Percentiles rank a stretch among this genome's conserved stretches.
These are phyloP conservation scores for Lepus townsendii DNA, from an alignment of 2,797 vertebrate species.

Conservation along the genomic window DNA sequence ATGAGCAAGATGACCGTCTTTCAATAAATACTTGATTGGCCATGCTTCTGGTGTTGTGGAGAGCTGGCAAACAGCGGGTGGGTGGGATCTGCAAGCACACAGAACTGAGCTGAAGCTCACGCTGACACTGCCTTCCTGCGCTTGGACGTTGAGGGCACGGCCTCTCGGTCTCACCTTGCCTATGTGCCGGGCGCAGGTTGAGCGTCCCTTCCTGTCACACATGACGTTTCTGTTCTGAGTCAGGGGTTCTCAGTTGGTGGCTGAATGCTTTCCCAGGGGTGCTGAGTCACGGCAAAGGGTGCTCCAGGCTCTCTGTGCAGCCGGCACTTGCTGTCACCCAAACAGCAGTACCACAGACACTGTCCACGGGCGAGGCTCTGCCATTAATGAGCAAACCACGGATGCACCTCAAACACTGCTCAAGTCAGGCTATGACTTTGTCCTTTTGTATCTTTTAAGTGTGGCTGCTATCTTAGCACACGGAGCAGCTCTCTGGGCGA, in stretches of 20 bases:
- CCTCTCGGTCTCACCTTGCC: conserved; percentile 3
- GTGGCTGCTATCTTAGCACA: background rate
- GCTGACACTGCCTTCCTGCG: background rate
- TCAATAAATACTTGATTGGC: conserved; percentile 61
- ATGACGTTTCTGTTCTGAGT: background rate
- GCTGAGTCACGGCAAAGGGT: background rate
- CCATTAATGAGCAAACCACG: background rate
- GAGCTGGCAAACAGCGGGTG: background rate
- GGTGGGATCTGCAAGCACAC: conserved; percentile 24
- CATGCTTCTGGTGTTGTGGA: conserved; percentile 7
- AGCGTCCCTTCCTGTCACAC: background rate
- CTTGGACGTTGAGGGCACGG: conserved; percentile 11
- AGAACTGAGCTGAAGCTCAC: conserved; percentile 4
- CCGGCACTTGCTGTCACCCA: background rate
- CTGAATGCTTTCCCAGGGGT: background rate
- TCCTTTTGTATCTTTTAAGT: background rate
- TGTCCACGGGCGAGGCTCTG: background rate
- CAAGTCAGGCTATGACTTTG: background rate
- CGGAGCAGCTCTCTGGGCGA: background rate
- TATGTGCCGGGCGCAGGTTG: background rate
- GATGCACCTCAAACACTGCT: background rate
- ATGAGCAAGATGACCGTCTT: conserved; percentile 70
- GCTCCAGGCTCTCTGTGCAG: background rate
- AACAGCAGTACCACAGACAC: background rate
- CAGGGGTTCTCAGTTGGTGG: background rate